Evolutionary conservation across 2,113 vertebrate genomes (phyloP).

Genomic region (Dunckerocampus dactyliophorus): DNA sequence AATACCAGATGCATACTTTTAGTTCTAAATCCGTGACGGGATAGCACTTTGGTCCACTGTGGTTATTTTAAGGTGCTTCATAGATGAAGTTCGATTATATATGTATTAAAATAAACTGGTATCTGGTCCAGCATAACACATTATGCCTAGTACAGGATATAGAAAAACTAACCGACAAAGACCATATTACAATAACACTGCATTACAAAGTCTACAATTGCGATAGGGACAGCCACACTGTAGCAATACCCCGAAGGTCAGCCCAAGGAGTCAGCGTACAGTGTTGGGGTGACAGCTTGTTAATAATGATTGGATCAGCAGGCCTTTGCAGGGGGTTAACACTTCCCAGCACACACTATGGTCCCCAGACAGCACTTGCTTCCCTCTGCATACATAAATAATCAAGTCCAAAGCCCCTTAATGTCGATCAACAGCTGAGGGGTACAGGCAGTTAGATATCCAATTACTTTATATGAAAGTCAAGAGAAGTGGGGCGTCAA

Average conservation of each 20-base stretch:
- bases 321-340: slow-evolving; percentile 55
- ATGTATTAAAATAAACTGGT: too few relatives aligned
- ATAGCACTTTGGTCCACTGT: too few relatives aligned
- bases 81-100: too few relatives aligned
- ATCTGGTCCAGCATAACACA: too few relatives aligned
- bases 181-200: not conserved
- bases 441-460: slow-evolving; percentile 28
- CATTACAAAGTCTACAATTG: slow-evolving; percentile 18
- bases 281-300: slow-evolving; percentile 31
- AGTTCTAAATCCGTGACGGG: too few relatives aligned
- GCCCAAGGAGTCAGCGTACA: slow-evolving; percentile 33
- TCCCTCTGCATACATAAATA: slow-evolving; percentile 58
- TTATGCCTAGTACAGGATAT: too few relatives aligned
- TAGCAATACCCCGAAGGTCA: slow-evolving; percentile 37
- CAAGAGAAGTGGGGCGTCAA: slow-evolving; percentile 33
- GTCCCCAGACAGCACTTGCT: slow-evolving; percentile 48
- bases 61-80: too few relatives aligned
- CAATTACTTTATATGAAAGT: slow-evolving; percentile 53
- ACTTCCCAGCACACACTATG: slow-evolving; percentile 53
- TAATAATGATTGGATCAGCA: slow-evolving; percentile 53
- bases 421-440: slow-evolving; percentile 44
- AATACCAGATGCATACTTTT: too few relatives aligned
- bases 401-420: slow-evolving; percentile 49
- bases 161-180: too few relatives aligned
- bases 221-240: slow-evolving; percentile 15